Evolutionary conservation across 2,888 invertebrate genomes (phyloP), one percentile per base, ranked within the genome.

Genomic region (Nomada fucata): DNA sequence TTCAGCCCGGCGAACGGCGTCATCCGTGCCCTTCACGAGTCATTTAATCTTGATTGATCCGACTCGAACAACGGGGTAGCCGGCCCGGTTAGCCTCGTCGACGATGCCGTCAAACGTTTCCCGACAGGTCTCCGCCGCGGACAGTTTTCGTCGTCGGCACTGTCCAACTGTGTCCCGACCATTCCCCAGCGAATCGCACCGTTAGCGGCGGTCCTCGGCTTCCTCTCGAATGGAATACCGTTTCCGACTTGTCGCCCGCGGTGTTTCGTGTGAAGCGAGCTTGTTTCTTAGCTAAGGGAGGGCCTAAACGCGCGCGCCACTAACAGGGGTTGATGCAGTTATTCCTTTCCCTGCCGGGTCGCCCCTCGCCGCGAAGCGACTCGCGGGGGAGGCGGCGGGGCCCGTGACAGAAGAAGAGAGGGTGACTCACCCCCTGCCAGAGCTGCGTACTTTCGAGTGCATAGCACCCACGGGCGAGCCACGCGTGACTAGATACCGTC

Each of bases 401-500:
- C 67, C 73, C 63, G 74, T 71, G 79, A 71, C 82, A 74, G 76
- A 79, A 74, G 79, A 76, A 86, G 84, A 75, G 90, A 91, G 91
- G 93, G 92, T 93, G 93, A 93, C 89, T 93, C 93, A 93, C 91
- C 92, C 93, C 86, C 71, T 77, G 76, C 60, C 91, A 89, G 74
- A 60, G 91, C 89, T 89, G 90, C 88, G 90, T 91, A 92, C 89
- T 93, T 91, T 93, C 87, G 89, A 93, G 93, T 93, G 88, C 91
- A 90, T 92, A 92, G 92, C 92, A 92, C 92, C 91, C 92, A 91
- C 92, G 89, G 90, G 84, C 91, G 90, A 86, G 88, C 89, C 89
- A 92, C 92, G 93, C 93, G 93, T 92, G 92, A 93, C 93, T 92
- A 92, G 93, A 92, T 92, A 92, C 89, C 91, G 90, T 91, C 92